Evolutionary conservation across 2,888 invertebrate species (phyloP).

Genomic region (Conus canariensis): DNA sequence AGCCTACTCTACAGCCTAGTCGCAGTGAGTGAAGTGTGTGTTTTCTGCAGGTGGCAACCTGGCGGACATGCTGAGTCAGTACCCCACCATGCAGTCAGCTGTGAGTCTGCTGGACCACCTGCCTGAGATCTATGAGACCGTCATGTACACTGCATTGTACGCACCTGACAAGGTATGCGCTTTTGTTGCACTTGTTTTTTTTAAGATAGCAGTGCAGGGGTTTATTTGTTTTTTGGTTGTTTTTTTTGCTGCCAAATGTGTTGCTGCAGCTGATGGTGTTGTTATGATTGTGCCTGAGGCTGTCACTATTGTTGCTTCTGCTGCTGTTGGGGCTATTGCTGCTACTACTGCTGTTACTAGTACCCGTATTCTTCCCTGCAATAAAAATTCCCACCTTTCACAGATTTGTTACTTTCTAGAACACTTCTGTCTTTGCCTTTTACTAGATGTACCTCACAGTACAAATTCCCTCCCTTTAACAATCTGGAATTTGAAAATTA

Average conservation of each 20-base stretch:
- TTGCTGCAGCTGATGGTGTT: not conserved
- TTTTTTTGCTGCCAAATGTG: no score
- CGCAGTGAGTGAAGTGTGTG: no score
- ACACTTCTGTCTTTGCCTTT: no score
- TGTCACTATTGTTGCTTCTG: not conserved
- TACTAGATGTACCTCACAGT: no score
- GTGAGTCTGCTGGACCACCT: slow-evolving; percentile 46
- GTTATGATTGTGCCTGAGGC: not conserved
- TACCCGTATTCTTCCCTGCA: no score
- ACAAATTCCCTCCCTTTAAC: no score
- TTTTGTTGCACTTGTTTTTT: not conserved
- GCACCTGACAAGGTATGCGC: slow-evolving; percentile 44
- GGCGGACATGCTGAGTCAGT: slow-evolving; percentile 40
- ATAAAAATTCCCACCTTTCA: not conserved
- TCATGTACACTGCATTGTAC: slow-evolving; percentile 44
- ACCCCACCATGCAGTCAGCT: slow-evolving; percentile 43
- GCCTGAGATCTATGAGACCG: slow-evolving; percentile 50
- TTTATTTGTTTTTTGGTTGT: no score
- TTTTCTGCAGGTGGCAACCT: slow-evolving; percentile 38
- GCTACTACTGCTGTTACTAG: no score
- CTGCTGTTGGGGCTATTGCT: not conserved
- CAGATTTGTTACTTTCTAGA: not conserved
- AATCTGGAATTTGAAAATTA: no score
- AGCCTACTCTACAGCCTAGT: no score
- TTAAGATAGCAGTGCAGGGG: no score